Evolutionary conservation across 2,797 vertebrate species (phyloP), one percentile per base, ranked within the genome.

Genomic region (Paedocypris micromegethes): DNA sequence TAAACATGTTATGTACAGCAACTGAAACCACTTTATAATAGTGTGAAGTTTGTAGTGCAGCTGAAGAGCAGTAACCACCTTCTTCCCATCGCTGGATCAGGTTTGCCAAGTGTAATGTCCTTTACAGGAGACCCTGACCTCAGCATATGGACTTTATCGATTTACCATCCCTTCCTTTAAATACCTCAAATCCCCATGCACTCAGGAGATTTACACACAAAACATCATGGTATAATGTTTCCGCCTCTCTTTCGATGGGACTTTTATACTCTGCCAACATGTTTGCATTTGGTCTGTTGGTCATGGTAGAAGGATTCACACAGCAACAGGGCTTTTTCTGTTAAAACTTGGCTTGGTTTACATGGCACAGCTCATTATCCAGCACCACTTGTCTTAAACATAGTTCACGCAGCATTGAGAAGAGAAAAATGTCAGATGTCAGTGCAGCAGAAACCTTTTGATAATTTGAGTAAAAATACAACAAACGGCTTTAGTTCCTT

Each of bases 281-380:
- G 68, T 68, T 79, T 74, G 69, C 68, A 57, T 66, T 79, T 76
- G 72, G 64, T 71, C 72, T 60, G 71, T 65, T 68, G 57, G 76
- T 79, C 76, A 82, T 63, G 76, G 72, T 76, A 69, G 56, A 64
- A 66, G 58, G 64, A 63, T 81, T 78, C 76, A 70, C 78, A 80
- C 43, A 67, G 65, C 68, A 62, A 79, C 64, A 73, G 72, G 76
- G 64, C 56, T 65, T 64, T 50, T 65, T 77, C 71, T 72, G 74
- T 71, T 73, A 79, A 78, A 72, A 61, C 66, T 78, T 78, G 76
- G 79, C 80, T 82, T 80, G 67, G 74, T 82, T 83, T 85, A 82
- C 81, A 77, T 69, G 70, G 70, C 75, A 82, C 81, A 82, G 78
- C 66, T 73, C 48, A 66, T 84, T 79, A 81, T 64, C 60, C 56